Evolutionary conservation across 2,797 vertebrate species (phyloP), one percentile per base, ranked within the genome.

Genomic region (Silurus aristotelis): DNA sequence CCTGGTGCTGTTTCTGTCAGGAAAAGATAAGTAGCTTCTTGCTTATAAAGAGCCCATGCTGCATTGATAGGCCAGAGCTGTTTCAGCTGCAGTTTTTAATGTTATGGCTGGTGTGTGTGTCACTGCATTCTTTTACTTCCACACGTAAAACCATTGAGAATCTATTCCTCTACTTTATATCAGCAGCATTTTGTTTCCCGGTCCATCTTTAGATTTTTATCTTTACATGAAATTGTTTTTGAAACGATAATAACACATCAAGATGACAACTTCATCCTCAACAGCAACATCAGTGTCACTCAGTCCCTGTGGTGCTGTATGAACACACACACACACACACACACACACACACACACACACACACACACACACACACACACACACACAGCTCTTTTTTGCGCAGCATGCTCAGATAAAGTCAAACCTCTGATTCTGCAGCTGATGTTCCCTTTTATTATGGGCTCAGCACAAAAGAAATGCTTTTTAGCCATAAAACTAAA

Each of bases 401-500:
- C 81, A 63, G 81, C 86, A 82, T 9, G 43, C 82, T 67, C 31
- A 27, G 2, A 79, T 31, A 38, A 31, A 9, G 15, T 52, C 46
- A 73, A 83, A 79, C 17, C 68, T 73, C 85, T 86, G 85, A 86
- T 67, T 76, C 48, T 55, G 38, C 27, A 61, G 60, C 25, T 25
- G 27, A 43, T 2, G 60, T 15, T 55, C 20, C 72, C 15, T 73
- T 61, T 71, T 38, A 22, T 56, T 66, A 70, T 14, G 2, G 2
- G 8, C 61, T 68, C 13, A 4, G 25, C 61, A 84, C 46, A 83
- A 55, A 64, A 38, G 43, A 79, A 66, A 52, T 27, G 78, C 61
- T 80, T 66, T 80, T 27, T 25, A 56, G n/a, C 61, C 64, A 60
- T 72, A 63, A 67, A 72, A 63, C 15, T 9, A 80, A 80, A 66